phyloP scores from a whole-genome alignment of 2,797 vertebrate genomes.

The Miopithecus talapoin region DNA sequence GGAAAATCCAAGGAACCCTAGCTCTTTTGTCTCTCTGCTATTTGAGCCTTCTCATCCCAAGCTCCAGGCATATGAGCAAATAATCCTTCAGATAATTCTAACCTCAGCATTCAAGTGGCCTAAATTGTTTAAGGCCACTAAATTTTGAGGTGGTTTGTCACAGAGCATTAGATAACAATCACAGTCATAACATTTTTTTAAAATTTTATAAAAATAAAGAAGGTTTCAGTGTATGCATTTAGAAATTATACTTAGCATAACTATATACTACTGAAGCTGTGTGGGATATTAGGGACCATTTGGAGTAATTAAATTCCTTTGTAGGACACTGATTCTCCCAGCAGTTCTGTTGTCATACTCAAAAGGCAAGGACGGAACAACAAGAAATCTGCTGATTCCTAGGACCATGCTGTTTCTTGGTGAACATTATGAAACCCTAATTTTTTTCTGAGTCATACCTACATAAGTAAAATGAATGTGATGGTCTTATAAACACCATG shows the following conservation, averaged over 20 bases:
- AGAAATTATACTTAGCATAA: not conserved
- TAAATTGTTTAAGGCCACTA: not conserved
- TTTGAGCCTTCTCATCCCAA: not conserved
- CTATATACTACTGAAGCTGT: not conserved
- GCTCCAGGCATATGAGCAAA: not conserved
- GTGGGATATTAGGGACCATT: not conserved
- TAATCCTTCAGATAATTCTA: not conserved
- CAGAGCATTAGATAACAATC: not conserved
- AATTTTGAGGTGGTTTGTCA: not conserved
- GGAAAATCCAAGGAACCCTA: not conserved
- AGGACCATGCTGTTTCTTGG: not conserved
- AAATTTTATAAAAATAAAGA: not conserved
- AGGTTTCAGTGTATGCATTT: not conserved
- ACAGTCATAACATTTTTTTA: not conserved
- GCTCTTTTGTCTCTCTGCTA: not conserved
- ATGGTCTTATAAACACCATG: not conserved
- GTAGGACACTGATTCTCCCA: not conserved
- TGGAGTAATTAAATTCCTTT: not conserved
- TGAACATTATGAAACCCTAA: not conserved
- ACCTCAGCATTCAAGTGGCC: not conserved
- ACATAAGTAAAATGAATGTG: not conserved
- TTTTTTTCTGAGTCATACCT: not conserved
- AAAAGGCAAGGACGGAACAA: not conserved
- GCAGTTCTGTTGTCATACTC: not conserved
- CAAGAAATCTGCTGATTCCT: not conserved